Conservation (phyloP, 2,113 vertebrate genomes). For the Dasyornis broadbenti region DNA sequence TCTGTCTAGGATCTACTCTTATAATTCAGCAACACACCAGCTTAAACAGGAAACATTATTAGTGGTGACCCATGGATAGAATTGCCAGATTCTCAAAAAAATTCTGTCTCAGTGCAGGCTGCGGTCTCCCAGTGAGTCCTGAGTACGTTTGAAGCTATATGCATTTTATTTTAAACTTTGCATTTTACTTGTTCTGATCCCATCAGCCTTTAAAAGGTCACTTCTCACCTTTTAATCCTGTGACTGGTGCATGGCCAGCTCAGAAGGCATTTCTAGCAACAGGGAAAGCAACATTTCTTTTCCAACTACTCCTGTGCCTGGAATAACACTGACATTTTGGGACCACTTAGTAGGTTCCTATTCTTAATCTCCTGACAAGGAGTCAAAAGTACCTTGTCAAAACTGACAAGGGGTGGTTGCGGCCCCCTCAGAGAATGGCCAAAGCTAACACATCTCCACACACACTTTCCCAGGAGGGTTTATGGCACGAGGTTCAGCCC, state of each 20-base stretch:
- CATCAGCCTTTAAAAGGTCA: neutral
- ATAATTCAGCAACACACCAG: neutral
- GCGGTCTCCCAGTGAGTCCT: neutral
- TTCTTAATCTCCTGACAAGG: conserved; percentile 35
- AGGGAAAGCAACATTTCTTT: neutral
- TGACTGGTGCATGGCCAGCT: neutral
- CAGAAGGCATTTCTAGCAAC: neutral
- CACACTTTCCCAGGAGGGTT: neutral
- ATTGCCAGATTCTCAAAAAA: neutral
- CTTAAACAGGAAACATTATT: neutral
- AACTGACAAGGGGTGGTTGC: neutral
- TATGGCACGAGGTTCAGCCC: neutral
- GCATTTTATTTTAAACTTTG: neutral
- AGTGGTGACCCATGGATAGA: neutral
- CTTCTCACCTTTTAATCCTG: neutral
- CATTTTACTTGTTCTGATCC: neutral
- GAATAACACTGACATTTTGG: conserved; percentile 4
- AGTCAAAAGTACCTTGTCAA: conserved; percentile 28
- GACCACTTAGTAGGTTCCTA: neutral
- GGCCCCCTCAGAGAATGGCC: neutral
- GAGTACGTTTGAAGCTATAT: neutral
- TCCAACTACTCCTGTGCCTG: neutral
- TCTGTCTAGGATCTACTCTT: neutral
- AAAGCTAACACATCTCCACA: neutral
- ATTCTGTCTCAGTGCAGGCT: neutral